phyloP scores from a whole-genome alignment of 2,113 vertebrate genomes.

The Prionailurus viverrinus region DNA sequence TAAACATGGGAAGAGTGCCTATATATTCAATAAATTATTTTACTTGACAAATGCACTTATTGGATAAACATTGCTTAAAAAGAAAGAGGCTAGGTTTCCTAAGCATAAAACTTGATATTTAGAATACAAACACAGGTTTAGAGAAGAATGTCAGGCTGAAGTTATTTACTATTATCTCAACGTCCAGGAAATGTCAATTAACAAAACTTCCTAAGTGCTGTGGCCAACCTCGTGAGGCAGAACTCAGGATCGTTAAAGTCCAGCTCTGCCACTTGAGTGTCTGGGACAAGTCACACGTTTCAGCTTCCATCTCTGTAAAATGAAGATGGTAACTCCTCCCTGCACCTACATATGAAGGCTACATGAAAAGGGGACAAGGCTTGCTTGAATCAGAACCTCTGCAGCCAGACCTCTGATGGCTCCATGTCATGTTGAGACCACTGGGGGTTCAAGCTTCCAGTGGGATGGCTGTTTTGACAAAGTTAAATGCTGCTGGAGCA shows the following conservation, averaged over 20 bases:
- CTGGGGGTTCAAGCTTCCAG: background rate
- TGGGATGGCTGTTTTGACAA: background rate
- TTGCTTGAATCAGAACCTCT: background rate
- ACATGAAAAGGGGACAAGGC: background rate
- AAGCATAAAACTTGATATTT: constrained; percentile 15
- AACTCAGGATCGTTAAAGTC: background rate
- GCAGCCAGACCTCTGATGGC: background rate
- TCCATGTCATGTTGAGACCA: background rate
- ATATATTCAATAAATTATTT: background rate
- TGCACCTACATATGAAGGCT: too few relatives aligned
- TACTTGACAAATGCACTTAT: background rate
- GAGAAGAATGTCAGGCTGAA: constrained; percentile 12
- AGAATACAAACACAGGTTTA: constrained; percentile 24
- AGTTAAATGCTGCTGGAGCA: background rate
- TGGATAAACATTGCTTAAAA: background rate
- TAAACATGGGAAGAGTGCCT: background rate
- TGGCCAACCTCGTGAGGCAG: background rate
- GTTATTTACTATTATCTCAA: background rate
- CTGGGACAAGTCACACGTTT: background rate
- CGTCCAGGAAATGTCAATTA: background rate
- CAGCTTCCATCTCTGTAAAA: background rate
- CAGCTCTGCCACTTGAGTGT: background rate
- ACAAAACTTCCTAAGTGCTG: background rate
- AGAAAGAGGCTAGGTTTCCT: background rate
- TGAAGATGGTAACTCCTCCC: background rate